Evolutionary conservation across 2,113 vertebrate species (phyloP), one percentile per base, ranked within the genome.

Genomic region (Indri indri): DNA sequence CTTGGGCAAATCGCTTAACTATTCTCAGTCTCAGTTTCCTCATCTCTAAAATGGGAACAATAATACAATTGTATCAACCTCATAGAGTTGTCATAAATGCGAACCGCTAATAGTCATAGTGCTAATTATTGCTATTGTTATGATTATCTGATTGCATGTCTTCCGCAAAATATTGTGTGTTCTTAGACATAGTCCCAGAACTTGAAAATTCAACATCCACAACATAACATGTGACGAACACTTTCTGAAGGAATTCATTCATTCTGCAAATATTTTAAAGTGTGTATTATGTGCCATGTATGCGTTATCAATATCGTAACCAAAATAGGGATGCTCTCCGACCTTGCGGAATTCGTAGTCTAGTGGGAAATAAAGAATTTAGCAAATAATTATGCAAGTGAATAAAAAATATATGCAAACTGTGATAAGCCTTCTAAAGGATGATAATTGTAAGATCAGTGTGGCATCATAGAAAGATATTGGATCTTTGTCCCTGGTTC

Each of bases 381-480:
- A 77, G 63, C 40, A 97, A 96, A 92, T 77, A 92, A 94, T 96
- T 71, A 68, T 7, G 71, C 37, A 37, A 42, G 40, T 94, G 40
- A 73, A 92, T 70, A 45, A 54, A 76, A 70, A 68, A n/a, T 66
- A 47, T 71, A 90, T 71, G 57, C 40, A 79, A 91, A 95, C 47
- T 40, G 37, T 71, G 73, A 65, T 82, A 88, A 91, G 8, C 45
- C 45, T 96, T 42, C 54, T 77, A 80, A 93, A 85, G 25, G 83
- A 34, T 8, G 81, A 84, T 83, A 70, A 37, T 30, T 82, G 2
- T 45, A 71, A 93, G 34, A 14, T 54, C 52, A 54, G 30, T 76
- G 40, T 37, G 59, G 22, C 27, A 47, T 66, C 25, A 66, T 32
- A 47, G 76, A 82, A 47, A 88, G 59, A 37, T 59, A 66, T 34